phyloP scores from a whole-genome alignment of 1,140 invertebrate species.

The Brachionus angularis region DNA sequence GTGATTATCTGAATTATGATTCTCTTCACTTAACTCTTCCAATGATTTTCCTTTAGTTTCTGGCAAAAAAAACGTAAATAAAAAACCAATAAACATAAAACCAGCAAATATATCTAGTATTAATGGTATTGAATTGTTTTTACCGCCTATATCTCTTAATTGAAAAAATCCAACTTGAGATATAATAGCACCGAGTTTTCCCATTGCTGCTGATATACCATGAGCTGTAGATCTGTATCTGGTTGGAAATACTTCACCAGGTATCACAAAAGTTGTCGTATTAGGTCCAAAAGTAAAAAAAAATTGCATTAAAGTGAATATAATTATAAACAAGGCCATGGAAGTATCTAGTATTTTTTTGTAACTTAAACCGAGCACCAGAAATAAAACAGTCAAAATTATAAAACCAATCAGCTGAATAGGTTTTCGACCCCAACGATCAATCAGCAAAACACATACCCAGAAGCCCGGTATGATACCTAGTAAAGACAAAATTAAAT shows the following conservation, averaged over 20 bases:
- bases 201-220: constrained; percentile 32
- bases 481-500: constrained; percentile 39
- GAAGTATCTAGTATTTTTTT: neutral
- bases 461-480: constrained; percentile 36
- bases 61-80: constrained; percentile 36
- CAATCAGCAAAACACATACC: constrained; percentile 16
- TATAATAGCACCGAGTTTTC: constrained; percentile 41
- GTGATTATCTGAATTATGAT: too few relatives aligned
- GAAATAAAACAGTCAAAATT: constrained; percentile 1
- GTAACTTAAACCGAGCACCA: constrained; percentile 8
- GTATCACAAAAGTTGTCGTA: constrained; percentile 38
- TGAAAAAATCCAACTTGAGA: constrained; percentile 40
- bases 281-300: constrained; percentile 42
- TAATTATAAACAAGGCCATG: neutral
- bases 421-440: constrained; percentile 7
- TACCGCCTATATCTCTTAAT: constrained; percentile 37
- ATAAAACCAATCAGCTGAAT: constrained; percentile 40
- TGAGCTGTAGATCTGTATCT: constrained; percentile 37
- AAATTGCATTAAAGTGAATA: constrained; percentile 30
- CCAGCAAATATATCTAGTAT: constrained; percentile 22
- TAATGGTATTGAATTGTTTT: constrained; percentile 17
- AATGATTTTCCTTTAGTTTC: constrained; percentile 31
- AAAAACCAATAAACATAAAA: constrained; percentile 35
- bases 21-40: constrained; percentile 10
- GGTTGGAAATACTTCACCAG: constrained; percentile 42